Conservation (phyloP, 2,113 vertebrate species). For the Herpetotheres cachinnans region DNA sequence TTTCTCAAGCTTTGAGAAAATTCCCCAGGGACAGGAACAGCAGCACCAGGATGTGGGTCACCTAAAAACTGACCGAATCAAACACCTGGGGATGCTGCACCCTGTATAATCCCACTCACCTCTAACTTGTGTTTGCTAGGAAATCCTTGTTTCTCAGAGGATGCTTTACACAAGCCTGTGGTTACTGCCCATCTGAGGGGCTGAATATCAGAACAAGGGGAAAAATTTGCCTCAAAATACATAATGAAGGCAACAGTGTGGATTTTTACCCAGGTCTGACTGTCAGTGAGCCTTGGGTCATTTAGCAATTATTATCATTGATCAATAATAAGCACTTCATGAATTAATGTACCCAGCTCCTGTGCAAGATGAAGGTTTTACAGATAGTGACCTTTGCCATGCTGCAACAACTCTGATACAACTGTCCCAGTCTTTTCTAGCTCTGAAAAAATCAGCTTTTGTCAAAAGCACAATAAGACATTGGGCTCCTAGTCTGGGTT, state of each 20-base stretch:
- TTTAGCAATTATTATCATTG: neutral
- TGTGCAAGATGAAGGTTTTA: neutral
- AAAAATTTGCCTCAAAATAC: neutral
- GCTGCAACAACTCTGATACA: neutral
- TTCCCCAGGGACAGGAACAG: neutral
- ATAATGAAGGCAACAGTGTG: neutral
- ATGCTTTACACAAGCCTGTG: neutral
- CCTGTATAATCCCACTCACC: neutral
- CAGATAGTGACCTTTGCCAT: neutral
- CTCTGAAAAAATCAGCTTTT: neutral
- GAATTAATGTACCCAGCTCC: neutral
- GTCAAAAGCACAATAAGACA: neutral
- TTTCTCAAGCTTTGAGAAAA: neutral
- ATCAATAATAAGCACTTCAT: neutral
- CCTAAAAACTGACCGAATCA: neutral
- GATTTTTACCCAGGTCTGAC: neutral
- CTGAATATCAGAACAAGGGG: neutral
- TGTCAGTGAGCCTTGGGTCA: neutral
- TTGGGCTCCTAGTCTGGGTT: neutral
- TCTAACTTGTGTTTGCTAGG: neutral
- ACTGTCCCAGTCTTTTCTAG: neutral
- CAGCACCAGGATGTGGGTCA: neutral
- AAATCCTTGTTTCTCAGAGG: neutral
- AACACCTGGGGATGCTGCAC: neutral
- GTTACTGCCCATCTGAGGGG: neutral